Evolutionary conservation across 23 tunicate species (phyloP), one percentile per base, ranked within the genome.

Genomic region (Halocynthia roretzi): DNA sequence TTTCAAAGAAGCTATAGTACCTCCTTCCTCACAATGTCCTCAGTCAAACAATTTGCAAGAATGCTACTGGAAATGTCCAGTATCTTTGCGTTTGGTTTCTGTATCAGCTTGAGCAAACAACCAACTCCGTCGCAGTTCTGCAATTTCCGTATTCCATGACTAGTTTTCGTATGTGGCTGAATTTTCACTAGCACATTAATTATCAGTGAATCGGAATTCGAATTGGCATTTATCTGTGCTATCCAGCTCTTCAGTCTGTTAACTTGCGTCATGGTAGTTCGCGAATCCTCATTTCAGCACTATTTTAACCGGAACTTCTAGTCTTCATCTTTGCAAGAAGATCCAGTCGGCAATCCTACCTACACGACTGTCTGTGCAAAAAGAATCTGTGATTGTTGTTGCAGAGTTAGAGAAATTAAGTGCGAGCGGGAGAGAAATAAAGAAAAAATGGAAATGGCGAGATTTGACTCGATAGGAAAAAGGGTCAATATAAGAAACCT

Each of bases 11-110:
- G 19, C 12, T 18, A n/a, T 5, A 17, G 15, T 56, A 74, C 78
- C 78, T 74, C 56, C 31, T 74, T 53, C 31, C 62, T 53, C 14
- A 56, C 15, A 54, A 54, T 14, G 56, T 54, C 62, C 5, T 74
- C 64, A 8, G 78, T 74, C 19, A 54, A 54, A 5, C 78, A 74
- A 64, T 74, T 74, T 5, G 78, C 78, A 4, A 74, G 56, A 18
- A 74, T 74, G 31, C 78, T 74, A 22, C 55, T 74, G 1, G 78
- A 8, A 53, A 74, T 53, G 31, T 74, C 78, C 9, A 74, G 49
- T 54, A 74, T 74, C 31, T 48, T 74, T 53, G 10, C 23, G 21
- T 74, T 74, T 18, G 62, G 63, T 52, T 50, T 54, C 64, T 74
- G 78, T 15, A 74, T 10, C 20, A 52, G 56, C 31, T 54, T 54